A percentile compares a stretch with the other conserved stretches of the same genome.
Conservation (phyloP, 2,888 invertebrate species). For the Harpalus rufipes region DNA sequence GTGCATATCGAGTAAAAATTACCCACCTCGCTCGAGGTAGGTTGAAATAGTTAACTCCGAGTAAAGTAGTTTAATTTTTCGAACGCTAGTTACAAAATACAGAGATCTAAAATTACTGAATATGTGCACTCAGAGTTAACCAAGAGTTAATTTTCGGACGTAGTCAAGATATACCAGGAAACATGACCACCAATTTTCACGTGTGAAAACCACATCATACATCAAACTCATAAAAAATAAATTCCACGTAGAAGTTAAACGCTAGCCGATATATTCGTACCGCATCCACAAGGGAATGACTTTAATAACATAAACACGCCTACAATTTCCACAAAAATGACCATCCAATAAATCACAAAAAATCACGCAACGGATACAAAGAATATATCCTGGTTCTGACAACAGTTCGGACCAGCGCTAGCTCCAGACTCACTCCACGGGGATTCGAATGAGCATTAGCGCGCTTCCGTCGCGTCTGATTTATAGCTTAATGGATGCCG, state of each 20-base stretch:
- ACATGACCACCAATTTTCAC: no score
- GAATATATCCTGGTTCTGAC: slow-evolving; percentile 49
- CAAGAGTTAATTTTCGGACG: no score
- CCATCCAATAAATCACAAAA: slow-evolving; percentile 41
- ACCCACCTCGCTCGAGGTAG: no score
- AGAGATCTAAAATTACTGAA: no score
- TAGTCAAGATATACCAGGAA: no score
- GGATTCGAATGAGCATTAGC: slow-evolving; percentile 63
- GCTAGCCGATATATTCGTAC: neutral
- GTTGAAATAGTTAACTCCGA: no score
- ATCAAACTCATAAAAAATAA: neutral
- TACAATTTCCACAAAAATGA: slow-evolving; percentile 28
- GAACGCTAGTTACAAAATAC: no score
- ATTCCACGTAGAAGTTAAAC: neutral
- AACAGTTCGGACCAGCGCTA: neutral
- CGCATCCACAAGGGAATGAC: neutral
- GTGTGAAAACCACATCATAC: no score
- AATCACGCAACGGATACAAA: slow-evolving; percentile 53
- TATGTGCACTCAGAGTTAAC: no score
- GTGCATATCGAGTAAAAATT: no score
- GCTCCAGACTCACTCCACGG: slow-evolving; percentile 23
- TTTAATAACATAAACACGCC: slow-evolving; percentile 41
- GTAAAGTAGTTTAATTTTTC: no score
- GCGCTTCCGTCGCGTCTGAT: slow-evolving; percentile 55
- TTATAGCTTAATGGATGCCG: slow-evolving; percentile 61